phyloP scores from a whole-genome alignment of 2,888 invertebrate genomes.

The Xestia xanthographa region DNA sequence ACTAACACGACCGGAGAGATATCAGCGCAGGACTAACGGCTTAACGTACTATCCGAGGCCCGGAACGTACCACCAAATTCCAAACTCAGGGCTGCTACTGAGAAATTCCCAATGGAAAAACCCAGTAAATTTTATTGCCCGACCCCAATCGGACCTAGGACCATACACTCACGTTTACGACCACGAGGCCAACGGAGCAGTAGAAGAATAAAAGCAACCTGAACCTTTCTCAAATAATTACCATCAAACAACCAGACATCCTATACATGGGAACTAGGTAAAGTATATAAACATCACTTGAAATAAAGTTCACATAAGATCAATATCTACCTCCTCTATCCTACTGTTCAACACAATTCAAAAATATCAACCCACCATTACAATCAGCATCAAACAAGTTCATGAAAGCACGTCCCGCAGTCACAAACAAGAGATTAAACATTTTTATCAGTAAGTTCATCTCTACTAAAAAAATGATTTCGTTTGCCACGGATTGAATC shows the following conservation, averaged over 20 bases:
- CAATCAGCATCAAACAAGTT: slow-evolving; percentile 67
- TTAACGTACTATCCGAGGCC: not conserved
- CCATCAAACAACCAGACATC: not conserved
- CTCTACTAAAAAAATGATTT: slow-evolving; percentile 87
- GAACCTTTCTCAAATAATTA: not conserved
- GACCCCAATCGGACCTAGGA: not conserved
- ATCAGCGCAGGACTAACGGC: not conserved
- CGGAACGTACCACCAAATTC: not conserved
- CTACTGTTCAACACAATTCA: slow-evolving; percentile 39
- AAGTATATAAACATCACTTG: slow-evolving; percentile 12
- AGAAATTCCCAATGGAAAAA: not conserved
- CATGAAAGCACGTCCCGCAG: slow-evolving; percentile 76
- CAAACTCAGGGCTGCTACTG: not conserved
- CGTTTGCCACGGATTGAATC: slow-evolving; percentile 87
- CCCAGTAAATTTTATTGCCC: not conserved
- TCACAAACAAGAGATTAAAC: slow-evolving; percentile 82
- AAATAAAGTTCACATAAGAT: slow-evolving; percentile 56
- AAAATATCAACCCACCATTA: slow-evolving; percentile 64
- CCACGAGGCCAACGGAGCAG: not conserved
- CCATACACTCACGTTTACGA: not conserved
- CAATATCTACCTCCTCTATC: slow-evolving; percentile 36
- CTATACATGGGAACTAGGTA: slow-evolving; percentile 10
- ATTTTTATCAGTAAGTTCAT: slow-evolving; percentile 84
- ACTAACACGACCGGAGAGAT: not conserved
- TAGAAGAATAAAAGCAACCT: not conserved